Percentiles rank a stretch among this genome's conserved stretches.
phyloP scores from a whole-genome alignment of 2,113 vertebrate species.

The Coturnix japonica region DNA sequence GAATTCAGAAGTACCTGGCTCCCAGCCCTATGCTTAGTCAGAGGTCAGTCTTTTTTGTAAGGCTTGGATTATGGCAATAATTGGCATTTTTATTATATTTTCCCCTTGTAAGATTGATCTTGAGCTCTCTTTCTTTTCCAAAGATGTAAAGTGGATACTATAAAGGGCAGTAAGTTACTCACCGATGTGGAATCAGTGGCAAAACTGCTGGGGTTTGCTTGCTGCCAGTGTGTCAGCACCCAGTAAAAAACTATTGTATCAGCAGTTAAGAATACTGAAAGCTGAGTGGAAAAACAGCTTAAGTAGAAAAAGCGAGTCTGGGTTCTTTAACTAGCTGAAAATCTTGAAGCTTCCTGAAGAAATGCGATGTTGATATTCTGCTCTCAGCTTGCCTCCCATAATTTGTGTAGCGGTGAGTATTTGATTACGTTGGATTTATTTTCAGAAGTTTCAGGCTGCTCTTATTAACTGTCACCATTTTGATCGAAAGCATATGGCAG shows the following conservation, averaged over 20 bases:
- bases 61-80: conserved; percentile 59
- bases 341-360: conserved; percentile 33
- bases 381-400: conserved; percentile 44
- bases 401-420: conserved; percentile 63
- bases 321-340: conserved; percentile 21
- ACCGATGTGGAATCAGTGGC: not conserved
- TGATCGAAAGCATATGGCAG: conserved; percentile 33
- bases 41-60: conserved; percentile 53
- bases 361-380: conserved; percentile 59
- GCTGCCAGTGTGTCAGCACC: not conserved
- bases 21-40: conserved; percentile 61
- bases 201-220: not conserved
- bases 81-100: conserved; percentile 49
- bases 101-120: conserved; percentile 49
- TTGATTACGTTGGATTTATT: conserved; percentile 75
- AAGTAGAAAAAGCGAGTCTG: not conserved
- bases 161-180: conserved; percentile 7
- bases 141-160: not conserved
- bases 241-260: not conserved
- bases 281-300: not conserved
- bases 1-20: conserved; percentile 42
- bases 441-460: conserved; percentile 73
- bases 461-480: conserved; percentile 68
- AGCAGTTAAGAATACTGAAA: not conserved
- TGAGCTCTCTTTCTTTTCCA: conserved; percentile 11